Evolutionary conservation across 2,888 invertebrate genomes (phyloP), one percentile per base, ranked within the genome.

Genomic region (Drosophila infuscata): DNA sequence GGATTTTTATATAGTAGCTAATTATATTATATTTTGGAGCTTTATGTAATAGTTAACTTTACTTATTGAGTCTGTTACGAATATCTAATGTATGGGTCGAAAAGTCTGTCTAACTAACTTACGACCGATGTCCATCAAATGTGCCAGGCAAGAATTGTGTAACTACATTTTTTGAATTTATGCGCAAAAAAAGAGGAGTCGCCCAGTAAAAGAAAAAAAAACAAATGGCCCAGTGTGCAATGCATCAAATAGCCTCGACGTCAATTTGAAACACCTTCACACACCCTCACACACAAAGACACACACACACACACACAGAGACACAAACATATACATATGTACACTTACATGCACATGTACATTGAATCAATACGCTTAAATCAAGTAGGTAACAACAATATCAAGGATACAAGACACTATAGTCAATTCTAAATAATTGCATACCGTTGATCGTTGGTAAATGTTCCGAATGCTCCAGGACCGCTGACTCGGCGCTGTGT

Each of bases 381-480:
- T 54, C 46, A 52, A 70, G 57, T 48, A 17, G 79, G 67, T 66
- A 62, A 77, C 76, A 74, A 73, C 64, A 74, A 69, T 77, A 65
- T 72, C 46, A 73, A 60, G 48, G 48, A 33, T 67, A 43, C 48
- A 63, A 58, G 36, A 60, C 52, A 62, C 53, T 43, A 54, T 49
- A 41, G 43, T 73, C 35, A 69, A 49, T 74, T 63, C 30, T 38
- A 64, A 59, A 65, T 71, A 76, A 59, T 80, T 71, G 59, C 80
- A 76, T 92, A 93, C 92, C 93, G 92, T 89, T 93, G 91, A 84
- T 93, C 92, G 88, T 90, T 92, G 89, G 85, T 86, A 82, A 91
- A 92, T 82, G 92, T 92, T 90, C 93, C 93, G 80, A 93, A 93
- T 83, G 93, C 93, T 91, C 93, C 93, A 88, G 93, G 93, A 89